A percentile compares a stretch with the other conserved stretches of the same genome.
Conservation (phyloP, 2,113 vertebrate genomes). For the Porphyrio hochstetteri region DNA sequence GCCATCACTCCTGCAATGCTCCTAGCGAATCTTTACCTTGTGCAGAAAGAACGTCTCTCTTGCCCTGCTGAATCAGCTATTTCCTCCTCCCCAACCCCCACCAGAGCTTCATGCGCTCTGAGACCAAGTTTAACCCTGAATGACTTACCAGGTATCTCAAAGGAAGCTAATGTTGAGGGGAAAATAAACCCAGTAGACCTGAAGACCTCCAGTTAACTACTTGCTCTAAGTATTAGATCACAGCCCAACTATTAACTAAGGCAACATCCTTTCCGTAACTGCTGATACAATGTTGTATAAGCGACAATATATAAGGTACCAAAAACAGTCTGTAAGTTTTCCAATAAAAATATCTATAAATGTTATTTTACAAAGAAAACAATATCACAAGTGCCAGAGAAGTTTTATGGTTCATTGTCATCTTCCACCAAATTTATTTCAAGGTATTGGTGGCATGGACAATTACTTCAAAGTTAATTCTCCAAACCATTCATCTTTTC, state of each 20-base stretch:
- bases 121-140: not conserved
- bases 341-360: conserved; percentile 15
- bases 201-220: not conserved
- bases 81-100: not conserved
- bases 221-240: not conserved
- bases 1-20: not conserved
- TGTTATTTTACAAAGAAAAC: not conserved
- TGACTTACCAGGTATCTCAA: conserved; percentile 10
- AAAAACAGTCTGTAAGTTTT: not conserved
- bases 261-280: conserved; percentile 1
- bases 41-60: not conserved
- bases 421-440: conserved; percentile 7
- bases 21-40: not conserved
- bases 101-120: not conserved
- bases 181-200: not conserved
- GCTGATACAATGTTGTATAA: conserved; percentile 33
- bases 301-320: not conserved
- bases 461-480: not conserved
- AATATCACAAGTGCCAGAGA: not conserved
- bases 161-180: not conserved
- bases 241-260: not conserved
- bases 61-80: not conserved
- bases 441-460: not conserved
- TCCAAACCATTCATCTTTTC: not conserved
- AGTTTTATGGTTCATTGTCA: not conserved